phyloP scores from a whole-genome alignment of 2,113 vertebrate genomes.

The Anhinga rufa region DNA sequence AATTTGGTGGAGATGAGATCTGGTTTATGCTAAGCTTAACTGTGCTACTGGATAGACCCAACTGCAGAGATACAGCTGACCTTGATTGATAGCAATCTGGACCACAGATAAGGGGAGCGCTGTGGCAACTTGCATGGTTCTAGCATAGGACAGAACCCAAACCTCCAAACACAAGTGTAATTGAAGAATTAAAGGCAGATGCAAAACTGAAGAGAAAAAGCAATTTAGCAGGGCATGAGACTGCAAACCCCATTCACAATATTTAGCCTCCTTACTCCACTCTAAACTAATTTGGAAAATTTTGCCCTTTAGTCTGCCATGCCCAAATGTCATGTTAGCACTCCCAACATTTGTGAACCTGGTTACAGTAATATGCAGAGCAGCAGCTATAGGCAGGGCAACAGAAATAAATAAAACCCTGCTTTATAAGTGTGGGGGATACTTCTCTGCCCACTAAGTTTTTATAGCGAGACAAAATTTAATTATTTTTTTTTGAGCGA shows the following conservation, averaged over 20 bases:
- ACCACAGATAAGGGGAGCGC: not conserved
- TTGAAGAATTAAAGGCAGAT: not conserved
- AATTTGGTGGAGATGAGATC: not conserved
- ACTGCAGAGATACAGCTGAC: not conserved
- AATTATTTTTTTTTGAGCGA: not conserved
- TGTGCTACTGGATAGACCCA: not conserved
- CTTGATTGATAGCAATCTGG: not conserved
- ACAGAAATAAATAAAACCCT: not conserved
- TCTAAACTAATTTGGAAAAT: not conserved
- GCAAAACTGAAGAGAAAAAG: not conserved
- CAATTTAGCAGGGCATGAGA: not conserved
- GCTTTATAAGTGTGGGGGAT: not conserved
- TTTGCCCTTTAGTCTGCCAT: not conserved
- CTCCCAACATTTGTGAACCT: not conserved
- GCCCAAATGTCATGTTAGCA: not conserved
- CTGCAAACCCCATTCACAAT: not conserved
- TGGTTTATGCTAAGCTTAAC: not conserved
- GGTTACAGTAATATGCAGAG: not conserved
- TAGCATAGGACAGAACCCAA: not conserved
- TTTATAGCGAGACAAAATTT: not conserved
- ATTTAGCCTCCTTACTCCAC: not conserved
- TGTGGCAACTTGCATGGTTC: fast-evolving
- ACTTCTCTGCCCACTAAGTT: not conserved
- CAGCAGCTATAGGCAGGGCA: not conserved
- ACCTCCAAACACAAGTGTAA: not conserved